phyloP scores from a whole-genome alignment of 2,113 vertebrate genomes.

The Rhodinocichla rosea region DNA sequence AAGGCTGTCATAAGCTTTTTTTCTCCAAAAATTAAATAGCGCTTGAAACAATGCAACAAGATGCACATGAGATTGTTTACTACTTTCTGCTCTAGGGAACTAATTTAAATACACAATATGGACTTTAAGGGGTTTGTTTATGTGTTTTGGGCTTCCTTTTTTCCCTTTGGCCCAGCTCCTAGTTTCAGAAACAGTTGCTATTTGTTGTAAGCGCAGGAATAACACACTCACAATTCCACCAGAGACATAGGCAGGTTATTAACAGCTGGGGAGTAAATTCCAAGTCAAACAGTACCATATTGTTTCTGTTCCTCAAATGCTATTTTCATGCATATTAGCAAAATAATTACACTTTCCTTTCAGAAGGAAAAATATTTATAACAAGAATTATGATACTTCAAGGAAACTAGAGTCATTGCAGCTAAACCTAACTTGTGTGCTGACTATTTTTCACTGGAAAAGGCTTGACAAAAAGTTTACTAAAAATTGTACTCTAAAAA shows the following conservation, averaged over 20 bases:
- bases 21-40: not conserved
- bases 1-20: not conserved
- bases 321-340: slow-evolving; percentile 17
- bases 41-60: not conserved
- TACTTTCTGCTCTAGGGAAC: not conserved
- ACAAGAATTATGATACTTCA: not conserved
- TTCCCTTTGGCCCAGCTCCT: not conserved
- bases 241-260: not conserved
- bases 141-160: not conserved
- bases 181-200: not conserved
- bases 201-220: not conserved
- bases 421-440: not conserved
- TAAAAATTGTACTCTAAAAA: not conserved
- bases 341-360: slow-evolving; percentile 15
- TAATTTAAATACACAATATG: slow-evolving; percentile 13
- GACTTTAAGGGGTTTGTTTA: not conserved
- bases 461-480: not conserved
- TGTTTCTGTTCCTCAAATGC: not conserved
- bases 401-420: not conserved
- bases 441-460: not conserved
- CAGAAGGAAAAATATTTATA: not conserved
- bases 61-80: not conserved
- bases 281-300: slow-evolving; percentile 19
- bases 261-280: slow-evolving; percentile 23
- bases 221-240: not conserved